Percentiles rank a stretch among this genome's conserved stretches.
Evolutionary conservation across 2,113 vertebrate genomes (phyloP).

Genomic region (Poecile atricapillus): DNA sequence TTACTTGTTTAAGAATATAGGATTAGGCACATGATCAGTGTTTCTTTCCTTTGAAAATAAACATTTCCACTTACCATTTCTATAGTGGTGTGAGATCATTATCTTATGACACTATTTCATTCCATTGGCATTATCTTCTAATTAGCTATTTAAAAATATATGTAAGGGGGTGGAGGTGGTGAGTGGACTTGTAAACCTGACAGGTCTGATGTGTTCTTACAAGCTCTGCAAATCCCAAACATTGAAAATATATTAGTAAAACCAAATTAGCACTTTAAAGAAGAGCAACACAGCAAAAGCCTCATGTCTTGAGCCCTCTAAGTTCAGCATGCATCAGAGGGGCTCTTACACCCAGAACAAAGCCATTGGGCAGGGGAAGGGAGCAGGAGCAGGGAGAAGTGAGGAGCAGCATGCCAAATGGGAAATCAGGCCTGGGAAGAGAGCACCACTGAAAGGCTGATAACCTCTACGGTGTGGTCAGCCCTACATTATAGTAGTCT

Average conservation of each 20-base stretch:
- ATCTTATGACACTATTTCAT: slow-evolving; percentile 31
- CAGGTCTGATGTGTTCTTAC: slow-evolving; percentile 31
- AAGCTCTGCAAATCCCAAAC: slow-evolving; percentile 22
- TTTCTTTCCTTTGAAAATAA: slow-evolving; percentile 55
- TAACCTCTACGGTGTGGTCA: not conserved
- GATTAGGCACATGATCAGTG: slow-evolving; percentile 48
- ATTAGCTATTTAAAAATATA: slow-evolving; percentile 58
- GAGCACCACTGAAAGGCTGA: not conserved
- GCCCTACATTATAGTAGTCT: not conserved
- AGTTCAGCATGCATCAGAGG: not conserved
- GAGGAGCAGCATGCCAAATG: not conserved
- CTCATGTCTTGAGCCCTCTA: not conserved
- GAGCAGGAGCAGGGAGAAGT: not conserved
- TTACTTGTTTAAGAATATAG: slow-evolving; percentile 57
- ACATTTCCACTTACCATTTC: slow-evolving; percentile 40
- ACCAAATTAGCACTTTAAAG: slow-evolving; percentile 11
- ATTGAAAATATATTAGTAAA: not conserved
- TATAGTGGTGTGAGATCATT: not conserved
- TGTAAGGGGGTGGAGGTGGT: not conserved
- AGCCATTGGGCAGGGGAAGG: not conserved
- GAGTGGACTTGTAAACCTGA: slow-evolving; percentile 22
- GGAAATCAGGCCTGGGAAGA: not conserved
- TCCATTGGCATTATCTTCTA: slow-evolving; percentile 37
- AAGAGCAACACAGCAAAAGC: not conserved
- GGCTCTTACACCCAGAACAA: not conserved